Percentiles rank a stretch among this genome's conserved stretches.
These are phyloP conservation scores for Rhagonycha lutea DNA, from an alignment of 2,888 invertebrate species.

Conservation along the genomic window DNA sequence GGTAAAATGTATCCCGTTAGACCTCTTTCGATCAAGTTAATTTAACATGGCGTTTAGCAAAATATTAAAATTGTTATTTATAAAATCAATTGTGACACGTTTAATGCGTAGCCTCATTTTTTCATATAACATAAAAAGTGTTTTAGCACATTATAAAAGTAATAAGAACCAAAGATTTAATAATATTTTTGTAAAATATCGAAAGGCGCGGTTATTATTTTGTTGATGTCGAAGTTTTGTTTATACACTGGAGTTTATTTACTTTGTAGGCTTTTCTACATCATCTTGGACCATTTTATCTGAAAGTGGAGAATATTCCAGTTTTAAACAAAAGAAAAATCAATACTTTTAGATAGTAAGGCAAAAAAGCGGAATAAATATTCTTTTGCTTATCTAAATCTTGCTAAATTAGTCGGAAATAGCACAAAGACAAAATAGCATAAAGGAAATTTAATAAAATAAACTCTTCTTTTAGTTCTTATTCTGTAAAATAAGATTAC, in stretches of 20 bases:
- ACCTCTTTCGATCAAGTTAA: too few species aligned
- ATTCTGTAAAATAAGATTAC: not conserved
- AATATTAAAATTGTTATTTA: too few species aligned
- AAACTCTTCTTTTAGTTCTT: not conserved
- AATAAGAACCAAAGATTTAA: not conserved
- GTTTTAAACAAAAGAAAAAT: not conserved
- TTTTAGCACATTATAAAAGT: too few species aligned
- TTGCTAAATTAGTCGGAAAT: not conserved
- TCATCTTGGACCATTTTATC: not conserved
- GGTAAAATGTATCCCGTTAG: too few species aligned
- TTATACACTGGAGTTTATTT: not conserved
- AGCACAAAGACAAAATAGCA: not conserved
- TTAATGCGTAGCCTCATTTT: too few species aligned
- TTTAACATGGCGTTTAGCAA: too few species aligned
- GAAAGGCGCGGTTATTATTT: not conserved
- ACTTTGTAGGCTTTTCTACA: not conserved
- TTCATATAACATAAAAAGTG: too few species aligned
- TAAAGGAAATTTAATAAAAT: not conserved
- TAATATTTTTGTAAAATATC: not conserved
- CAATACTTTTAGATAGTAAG: not conserved
- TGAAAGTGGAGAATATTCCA: not conserved
- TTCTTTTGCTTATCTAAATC: not conserved
- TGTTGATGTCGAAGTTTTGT: not conserved
- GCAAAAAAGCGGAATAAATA: not conserved
- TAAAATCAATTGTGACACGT: too few species aligned